These are phyloP conservation scores for Irena cyanogastra DNA, from an alignment of 2,113 vertebrate genomes.

Conservation along the genomic window DNA sequence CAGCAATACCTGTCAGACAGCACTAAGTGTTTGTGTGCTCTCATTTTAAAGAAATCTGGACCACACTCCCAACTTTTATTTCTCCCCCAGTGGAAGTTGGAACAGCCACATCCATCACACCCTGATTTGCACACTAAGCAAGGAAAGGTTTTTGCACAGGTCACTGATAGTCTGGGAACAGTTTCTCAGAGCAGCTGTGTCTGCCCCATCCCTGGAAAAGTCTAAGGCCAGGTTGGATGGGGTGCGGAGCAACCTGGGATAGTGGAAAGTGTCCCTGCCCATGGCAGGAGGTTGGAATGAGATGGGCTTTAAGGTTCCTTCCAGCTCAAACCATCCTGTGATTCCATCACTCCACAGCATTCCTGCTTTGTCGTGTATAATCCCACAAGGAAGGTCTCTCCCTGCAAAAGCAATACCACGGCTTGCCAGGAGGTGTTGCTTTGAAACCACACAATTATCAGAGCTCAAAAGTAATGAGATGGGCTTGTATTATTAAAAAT, in stretches of 20 bases:
- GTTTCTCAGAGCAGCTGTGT: background rate
- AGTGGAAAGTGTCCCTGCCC: background rate
- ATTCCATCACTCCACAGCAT: background rate
- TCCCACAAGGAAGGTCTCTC: background rate
- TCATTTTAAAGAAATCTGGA: background rate
- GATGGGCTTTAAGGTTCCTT: background rate
- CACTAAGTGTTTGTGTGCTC: background rate
- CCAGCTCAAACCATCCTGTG: background rate
- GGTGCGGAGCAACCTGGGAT: rapidly evolving
- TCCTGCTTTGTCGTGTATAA: background rate
- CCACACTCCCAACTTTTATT: rapidly evolving
- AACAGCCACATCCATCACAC: background rate
- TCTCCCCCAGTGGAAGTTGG: background rate
- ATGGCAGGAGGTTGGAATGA: background rate
- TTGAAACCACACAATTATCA: background rate
- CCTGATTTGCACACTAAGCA: rapidly evolving
- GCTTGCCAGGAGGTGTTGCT: conserved; percentile 54
- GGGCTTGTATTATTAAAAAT: background rate
- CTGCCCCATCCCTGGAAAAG: background rate
- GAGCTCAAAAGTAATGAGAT: background rate
- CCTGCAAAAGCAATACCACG: background rate
- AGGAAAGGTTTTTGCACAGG: background rate
- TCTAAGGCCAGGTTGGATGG: no score
- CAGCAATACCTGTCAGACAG: background rate
- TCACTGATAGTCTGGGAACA: background rate